Conservation (phyloP, 2,113 vertebrate species). For the Nymphicus hollandicus region DNA sequence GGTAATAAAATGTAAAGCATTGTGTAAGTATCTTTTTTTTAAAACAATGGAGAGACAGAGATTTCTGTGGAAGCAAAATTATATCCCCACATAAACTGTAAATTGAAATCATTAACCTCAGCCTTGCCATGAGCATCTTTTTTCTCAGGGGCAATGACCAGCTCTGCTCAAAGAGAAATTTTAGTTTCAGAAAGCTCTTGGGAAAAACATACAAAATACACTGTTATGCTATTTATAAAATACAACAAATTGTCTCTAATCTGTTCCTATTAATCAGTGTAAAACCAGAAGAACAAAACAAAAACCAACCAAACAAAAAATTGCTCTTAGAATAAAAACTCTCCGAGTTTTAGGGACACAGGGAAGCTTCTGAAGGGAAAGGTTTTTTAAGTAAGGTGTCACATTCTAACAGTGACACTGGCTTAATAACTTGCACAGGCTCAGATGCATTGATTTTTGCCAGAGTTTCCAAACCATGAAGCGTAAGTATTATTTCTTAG, state of each 20-base stretch:
- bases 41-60: not conserved
- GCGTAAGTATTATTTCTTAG: not conserved
- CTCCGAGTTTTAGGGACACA: not conserved
- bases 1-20: conserved; percentile 35
- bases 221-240: not conserved
- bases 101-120: conserved; percentile 36
- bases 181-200: not conserved
- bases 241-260: not conserved
- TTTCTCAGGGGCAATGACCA: not conserved
- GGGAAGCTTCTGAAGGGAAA: not conserved
- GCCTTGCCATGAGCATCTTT: not conserved
- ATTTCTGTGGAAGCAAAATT: not conserved
- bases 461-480: not conserved
- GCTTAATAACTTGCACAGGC: not conserved
- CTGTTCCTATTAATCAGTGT: not conserved
- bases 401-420: not conserved
- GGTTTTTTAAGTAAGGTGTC: not conserved
- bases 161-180: conserved; percentile 15
- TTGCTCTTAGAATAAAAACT: not conserved
- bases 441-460: not conserved
- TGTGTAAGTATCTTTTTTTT: conserved; percentile 3
- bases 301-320: not conserved
- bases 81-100: conserved; percentile 16
- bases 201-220: not conserved
- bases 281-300: not conserved